Evolutionary conservation across 2,797 vertebrate genomes (phyloP).

Genomic region (Xerus rutilus): DNA sequence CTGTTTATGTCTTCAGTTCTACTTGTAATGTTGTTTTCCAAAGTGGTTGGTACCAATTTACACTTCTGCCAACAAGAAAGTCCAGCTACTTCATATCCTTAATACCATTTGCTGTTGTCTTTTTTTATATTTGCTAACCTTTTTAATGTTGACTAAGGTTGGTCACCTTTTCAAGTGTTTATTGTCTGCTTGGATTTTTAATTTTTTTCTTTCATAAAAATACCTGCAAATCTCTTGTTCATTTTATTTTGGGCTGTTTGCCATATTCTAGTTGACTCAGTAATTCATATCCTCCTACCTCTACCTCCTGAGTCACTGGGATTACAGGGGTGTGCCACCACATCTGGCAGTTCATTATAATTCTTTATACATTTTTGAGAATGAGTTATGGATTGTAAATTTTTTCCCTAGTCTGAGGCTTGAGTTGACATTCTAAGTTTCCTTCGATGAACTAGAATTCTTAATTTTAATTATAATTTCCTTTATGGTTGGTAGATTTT

Average conservation of each 20-base stretch:
- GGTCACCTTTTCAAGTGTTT: background rate
- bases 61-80: background rate
- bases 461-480: background rate
- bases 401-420: background rate
- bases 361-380: background rate
- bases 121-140: background rate
- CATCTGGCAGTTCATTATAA: background rate
- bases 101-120: background rate
- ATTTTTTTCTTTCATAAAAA: background rate
- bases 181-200: background rate
- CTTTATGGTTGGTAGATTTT: background rate
- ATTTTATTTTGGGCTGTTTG: background rate
- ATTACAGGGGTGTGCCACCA: no score
- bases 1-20: background rate
- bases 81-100: background rate
- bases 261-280: background rate
- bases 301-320: no score
- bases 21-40: background rate
- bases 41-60: background rate
- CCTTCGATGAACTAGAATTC: background rate
- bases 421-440: background rate
- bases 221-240: background rate
- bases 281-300: no score
- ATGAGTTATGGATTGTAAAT: background rate
- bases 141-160: background rate